Conservation (phyloP, 2,797 vertebrate genomes). For the Acipenser oxyrinchus region DNA sequence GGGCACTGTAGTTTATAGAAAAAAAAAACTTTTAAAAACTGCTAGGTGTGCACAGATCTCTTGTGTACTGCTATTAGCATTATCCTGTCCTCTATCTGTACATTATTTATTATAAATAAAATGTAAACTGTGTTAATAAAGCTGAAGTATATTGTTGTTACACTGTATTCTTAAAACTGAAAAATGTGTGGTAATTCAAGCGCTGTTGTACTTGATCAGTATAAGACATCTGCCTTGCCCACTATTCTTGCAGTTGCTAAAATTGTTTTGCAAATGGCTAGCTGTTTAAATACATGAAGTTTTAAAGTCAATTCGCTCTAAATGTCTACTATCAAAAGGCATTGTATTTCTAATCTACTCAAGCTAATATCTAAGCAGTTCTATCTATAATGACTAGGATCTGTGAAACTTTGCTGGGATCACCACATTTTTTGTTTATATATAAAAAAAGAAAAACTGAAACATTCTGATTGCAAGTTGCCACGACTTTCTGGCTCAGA, state of each 20-base stretch:
- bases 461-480: constrained; percentile 9
- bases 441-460: neutral
- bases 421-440: constrained; percentile 25
- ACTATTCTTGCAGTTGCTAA: too few species aligned
- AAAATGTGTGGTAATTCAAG: too few species aligned
- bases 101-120: too few species aligned
- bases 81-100: constrained; percentile 41
- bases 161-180: too few species aligned
- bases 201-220: too few species aligned
- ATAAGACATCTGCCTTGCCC: too few species aligned
- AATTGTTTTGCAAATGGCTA: too few species aligned
- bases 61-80: constrained; percentile 60
- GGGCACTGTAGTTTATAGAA: constrained; percentile 83
- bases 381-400: constrained; percentile 28
- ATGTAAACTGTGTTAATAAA: too few species aligned
- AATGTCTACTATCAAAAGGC: too few species aligned
- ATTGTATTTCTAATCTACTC: too few species aligned
- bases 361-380: constrained; percentile 25
- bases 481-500: constrained; percentile 29
- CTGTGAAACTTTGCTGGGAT: constrained; percentile 27
- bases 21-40: constrained; percentile 63
- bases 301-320: constrained; percentile 29
- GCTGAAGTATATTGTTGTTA: too few species aligned
- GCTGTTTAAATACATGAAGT: constrained; percentile 22
- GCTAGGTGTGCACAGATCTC: constrained; percentile 54